phyloP scores from a whole-genome alignment of 2,113 vertebrate species.

The Maccullochella peelii region DNA sequence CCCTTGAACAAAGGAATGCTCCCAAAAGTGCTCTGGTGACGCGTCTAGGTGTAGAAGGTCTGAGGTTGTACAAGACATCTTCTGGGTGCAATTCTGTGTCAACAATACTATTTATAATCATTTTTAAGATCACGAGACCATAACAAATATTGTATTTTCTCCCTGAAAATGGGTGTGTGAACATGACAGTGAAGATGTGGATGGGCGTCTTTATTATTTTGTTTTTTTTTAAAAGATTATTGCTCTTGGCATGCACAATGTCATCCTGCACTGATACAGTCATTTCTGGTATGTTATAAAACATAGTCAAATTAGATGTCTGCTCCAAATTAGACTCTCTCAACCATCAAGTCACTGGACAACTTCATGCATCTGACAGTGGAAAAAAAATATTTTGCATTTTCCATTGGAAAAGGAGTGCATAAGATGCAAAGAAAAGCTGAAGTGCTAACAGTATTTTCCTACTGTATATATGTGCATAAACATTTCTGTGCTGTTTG shows the following conservation, averaged over 20 bases:
- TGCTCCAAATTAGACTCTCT: slow-evolving; percentile 32
- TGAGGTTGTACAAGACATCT: neutral
- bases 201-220: no score
- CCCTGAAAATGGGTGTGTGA: neutral
- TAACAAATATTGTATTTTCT: neutral
- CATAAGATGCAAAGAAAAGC: neutral
- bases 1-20: neutral
- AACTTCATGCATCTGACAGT: slow-evolving; percentile 26
- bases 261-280: neutral
- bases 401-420: neutral
- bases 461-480: neutral
- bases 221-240: neutral
- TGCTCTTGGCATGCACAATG: neutral
- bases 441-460: neutral
- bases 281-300: slow-evolving; percentile 5
- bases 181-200: neutral
- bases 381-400: neutral
- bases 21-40: neutral
- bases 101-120: neutral
- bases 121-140: neutral
- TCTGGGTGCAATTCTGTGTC: neutral
- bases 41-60: neutral
- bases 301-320: slow-evolving; percentile 7
- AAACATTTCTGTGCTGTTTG: neutral
- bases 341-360: slow-evolving; percentile 42